A percentile compares a stretch with the other conserved stretches of the same genome.
phyloP scores from a whole-genome alignment of 2,888 invertebrate species.

The Drosophila monieri region DNA sequence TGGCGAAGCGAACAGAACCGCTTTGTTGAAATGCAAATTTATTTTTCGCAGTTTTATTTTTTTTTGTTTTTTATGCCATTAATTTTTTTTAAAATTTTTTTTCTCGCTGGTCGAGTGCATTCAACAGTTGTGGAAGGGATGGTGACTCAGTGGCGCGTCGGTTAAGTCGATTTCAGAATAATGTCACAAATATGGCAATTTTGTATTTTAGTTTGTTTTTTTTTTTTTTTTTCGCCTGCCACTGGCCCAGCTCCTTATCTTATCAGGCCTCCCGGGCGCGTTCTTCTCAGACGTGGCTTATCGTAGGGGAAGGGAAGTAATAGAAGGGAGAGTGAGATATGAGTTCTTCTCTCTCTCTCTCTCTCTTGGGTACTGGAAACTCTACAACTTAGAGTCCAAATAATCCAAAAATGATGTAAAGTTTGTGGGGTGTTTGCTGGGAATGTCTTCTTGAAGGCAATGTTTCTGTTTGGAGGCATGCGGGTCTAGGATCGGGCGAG shows the following conservation, averaged over 20 bases:
- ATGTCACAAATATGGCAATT: conserved; percentile 5
- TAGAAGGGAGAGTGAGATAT: conserved; percentile 26
- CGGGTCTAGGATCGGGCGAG: conserved; percentile 11
- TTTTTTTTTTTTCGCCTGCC: conserved; percentile 20
- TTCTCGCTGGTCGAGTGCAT: conserved; percentile 31
- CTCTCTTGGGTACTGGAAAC: background rate
- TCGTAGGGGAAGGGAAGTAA: conserved; percentile 22
- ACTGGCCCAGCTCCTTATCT: conserved; percentile 9
- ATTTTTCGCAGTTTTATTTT: conserved; percentile 25
- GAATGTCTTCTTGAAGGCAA: conserved; percentile 40
- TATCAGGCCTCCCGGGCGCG: conserved; percentile 16
- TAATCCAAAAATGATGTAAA: conserved; percentile 49
- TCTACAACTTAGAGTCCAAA: background rate
- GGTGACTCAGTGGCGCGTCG: conserved; percentile 27
- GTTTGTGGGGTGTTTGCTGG: conserved; percentile 36
- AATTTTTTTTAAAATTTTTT: background rate
- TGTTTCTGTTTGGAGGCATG: conserved; percentile 50
- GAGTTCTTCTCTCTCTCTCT: conserved; percentile 1
- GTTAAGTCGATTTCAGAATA: conserved; percentile 8
- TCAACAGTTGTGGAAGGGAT: conserved; percentile 32
- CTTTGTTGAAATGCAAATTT: conserved; percentile 42
- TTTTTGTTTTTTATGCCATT: conserved; percentile 6
- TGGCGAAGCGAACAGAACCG: conserved; percentile 24
- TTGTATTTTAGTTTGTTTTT: conserved; percentile 31
- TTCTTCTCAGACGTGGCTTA: conserved; percentile 32